A percentile compares a stretch with the other conserved stretches of the same genome.
Evolutionary conservation across 2,888 invertebrate species (phyloP).

Genomic region (Onchidella celtica): DNA sequence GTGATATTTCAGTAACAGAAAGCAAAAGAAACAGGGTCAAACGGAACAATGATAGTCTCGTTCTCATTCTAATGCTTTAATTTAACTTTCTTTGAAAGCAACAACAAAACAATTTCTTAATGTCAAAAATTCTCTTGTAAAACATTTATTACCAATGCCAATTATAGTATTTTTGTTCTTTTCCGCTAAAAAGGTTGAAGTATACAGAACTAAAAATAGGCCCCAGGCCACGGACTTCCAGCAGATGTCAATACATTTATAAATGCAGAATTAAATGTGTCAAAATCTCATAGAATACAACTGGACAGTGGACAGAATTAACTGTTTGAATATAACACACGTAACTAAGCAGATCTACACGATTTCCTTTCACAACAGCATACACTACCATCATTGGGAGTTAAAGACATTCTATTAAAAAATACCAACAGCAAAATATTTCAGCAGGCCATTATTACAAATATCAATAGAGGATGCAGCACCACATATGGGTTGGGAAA

Average conservation of each 20-base stretch:
- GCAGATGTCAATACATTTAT: conserved; percentile 1
- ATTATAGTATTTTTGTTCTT: background rate
- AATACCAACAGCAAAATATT: too few species aligned
- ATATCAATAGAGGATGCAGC: too few species aligned
- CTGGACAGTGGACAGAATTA: background rate
- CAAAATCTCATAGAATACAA: conserved; percentile 12
- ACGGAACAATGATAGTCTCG: too few species aligned
- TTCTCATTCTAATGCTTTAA: conserved; percentile 39
- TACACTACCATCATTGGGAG: too few species aligned
- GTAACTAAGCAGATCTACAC: too few species aligned
- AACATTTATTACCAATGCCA: conserved; percentile 29
- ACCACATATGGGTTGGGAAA: too few species aligned
- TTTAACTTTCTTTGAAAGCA: conserved; percentile 21
- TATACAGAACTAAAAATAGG: conserved; percentile 16
- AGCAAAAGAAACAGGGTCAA: too few species aligned
- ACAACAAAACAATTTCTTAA: conserved; percentile 21
- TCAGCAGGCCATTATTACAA: too few species aligned
- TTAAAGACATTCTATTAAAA: too few species aligned
- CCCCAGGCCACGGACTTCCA: background rate
- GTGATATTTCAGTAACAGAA: too few species aligned
- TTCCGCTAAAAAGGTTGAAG: background rate
- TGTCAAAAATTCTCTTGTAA: conserved; percentile 28
- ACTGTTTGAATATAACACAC: background rate
- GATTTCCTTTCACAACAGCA: too few species aligned
- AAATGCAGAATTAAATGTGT: conserved; percentile 6